Conservation (phyloP, 2,113 vertebrate genomes). For the Thryonomys swinderianus region DNA sequence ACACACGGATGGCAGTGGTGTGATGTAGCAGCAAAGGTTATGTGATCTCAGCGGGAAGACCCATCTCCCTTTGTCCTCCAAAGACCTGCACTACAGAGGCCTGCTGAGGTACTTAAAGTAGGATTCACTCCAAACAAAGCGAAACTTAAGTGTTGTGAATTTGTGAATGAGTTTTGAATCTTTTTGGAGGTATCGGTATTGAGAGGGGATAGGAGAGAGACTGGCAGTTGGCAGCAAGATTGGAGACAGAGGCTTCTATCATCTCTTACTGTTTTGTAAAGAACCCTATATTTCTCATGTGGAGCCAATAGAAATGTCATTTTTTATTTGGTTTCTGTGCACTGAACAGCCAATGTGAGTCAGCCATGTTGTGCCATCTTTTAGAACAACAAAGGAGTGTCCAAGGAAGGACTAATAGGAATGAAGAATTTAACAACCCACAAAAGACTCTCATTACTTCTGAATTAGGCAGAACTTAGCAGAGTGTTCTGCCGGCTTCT, state of each 20-base stretch:
- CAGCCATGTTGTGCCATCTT: not conserved
- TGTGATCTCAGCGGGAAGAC: not conserved
- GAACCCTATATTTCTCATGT: not conserved
- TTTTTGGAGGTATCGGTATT: not conserved
- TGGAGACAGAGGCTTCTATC: not conserved
- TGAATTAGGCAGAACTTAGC: slow-evolving; percentile 32
- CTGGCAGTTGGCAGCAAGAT: not conserved
- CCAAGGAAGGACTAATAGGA: not conserved
- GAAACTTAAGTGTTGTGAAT: not conserved
- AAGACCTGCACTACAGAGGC: not conserved
- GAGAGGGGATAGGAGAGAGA: not conserved
- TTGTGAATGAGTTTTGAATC: not conserved
- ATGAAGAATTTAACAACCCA: not conserved
- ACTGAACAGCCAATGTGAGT: not conserved
- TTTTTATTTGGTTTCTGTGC: not conserved
- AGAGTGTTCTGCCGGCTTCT: not conserved
- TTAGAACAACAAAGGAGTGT: slow-evolving; percentile 27
- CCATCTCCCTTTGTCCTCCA: not conserved
- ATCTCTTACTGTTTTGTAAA: not conserved
- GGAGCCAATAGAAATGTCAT: not conserved
- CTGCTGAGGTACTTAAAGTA: not conserved
- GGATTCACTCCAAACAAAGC: not conserved
- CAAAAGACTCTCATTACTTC: slow-evolving; percentile 10
- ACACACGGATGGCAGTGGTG: not conserved
- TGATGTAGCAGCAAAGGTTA: not conserved